Conservation (phyloP, 2,888 invertebrate species). For the Lordiphosa andalusiaca region DNA sequence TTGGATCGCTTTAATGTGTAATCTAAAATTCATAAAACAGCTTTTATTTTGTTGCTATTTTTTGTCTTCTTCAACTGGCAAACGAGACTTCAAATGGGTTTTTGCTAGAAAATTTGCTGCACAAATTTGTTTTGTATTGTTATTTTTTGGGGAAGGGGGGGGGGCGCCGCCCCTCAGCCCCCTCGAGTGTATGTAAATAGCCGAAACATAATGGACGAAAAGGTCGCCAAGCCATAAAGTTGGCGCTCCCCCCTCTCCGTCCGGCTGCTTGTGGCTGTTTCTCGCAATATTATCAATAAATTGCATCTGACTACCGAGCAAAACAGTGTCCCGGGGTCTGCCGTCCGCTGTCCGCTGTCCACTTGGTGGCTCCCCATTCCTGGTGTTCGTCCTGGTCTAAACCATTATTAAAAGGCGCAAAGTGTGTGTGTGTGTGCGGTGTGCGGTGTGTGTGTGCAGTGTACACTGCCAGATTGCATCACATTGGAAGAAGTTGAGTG, state of each 20-base stretch:
- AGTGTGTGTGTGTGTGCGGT: slow-evolving; percentile 2
- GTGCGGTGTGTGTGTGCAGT: background rate
- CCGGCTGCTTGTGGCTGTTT: slow-evolving; percentile 23
- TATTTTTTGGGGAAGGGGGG: too few species aligned
- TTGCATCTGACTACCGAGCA: slow-evolving; percentile 71
- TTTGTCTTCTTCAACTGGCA: too few species aligned
- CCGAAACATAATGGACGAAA: slow-evolving; percentile 49
- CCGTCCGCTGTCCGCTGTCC: background rate
- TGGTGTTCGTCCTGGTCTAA: slow-evolving; percentile 19
- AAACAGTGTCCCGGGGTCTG: too few species aligned
- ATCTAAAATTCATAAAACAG: too few species aligned
- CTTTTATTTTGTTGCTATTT: too few species aligned
- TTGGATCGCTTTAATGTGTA: too few species aligned
- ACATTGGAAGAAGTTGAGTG: too few species aligned
- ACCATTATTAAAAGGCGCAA: slow-evolving; percentile 29
- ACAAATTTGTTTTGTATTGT: slow-evolving; percentile 61
- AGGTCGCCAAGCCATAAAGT: slow-evolving; percentile 50
- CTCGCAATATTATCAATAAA: slow-evolving; percentile 69
- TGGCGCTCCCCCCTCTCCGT: slow-evolving; percentile 20
- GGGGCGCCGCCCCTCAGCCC: too few species aligned
- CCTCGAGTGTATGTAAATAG: slow-evolving; percentile 49
- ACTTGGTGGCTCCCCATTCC: slow-evolving; percentile 7
- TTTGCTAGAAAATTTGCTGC: slow-evolving; percentile 47
- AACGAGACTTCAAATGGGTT: slow-evolving; percentile 38
- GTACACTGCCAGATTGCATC: background rate